Base-by-base conservation (phyloP, 2,113 vertebrate genomes). In the Scomber scombrus region DNA sequence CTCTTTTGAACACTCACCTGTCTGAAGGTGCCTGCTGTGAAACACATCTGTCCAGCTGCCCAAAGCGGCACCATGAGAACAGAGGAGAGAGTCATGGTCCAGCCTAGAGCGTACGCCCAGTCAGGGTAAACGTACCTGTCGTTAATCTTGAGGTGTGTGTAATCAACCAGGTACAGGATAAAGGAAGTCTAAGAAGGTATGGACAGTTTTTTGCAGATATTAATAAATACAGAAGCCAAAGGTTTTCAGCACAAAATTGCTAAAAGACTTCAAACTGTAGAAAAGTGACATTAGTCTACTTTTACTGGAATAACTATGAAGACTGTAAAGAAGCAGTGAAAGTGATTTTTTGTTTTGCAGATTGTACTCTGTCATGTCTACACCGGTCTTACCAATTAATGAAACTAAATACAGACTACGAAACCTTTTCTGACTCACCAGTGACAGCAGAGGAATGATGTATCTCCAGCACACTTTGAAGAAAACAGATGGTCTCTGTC, bases 381-480 rank as follows among this genome's bases (percentile, higher is more conserved):
- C n/a, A n/a, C n/a, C n/a, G n/a, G n/a, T n/a, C n/a, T n/a, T n/a
- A n/a, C n/a, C n/a, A n/a, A n/a, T n/a, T n/a, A n/a, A n/a, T n/a
- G n/a, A n/a, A n/a, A n/a, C n/a, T n/a, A n/a, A n/a, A n/a, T n/a
- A n/a, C n/a, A n/a, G n/a, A n/a, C n/a, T n/a, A n/a, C n/a, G n/a
- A n/a, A n/a, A n/a, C n/a, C n/a, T n/a, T n/a, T n/a, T n/a, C 2
- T 26, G 23, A 40, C 91, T 88, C 49, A 92, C 89, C 81, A 89
- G 8, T 4, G 82, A 82, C 52, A 91, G 23, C 11, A 88, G 43
- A 50, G 92, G 91, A 6, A 84, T 71, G 3, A 86, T 11, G 71
- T 81, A 86, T 56, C 58, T 85, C 85, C 90, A 89, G 66, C 85
- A 88, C 7, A 87, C 66, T 34, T 81, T 86, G 61, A 91, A 89